These are phyloP conservation scores for Chirona hameri DNA, from an alignment of 2,888 invertebrate genomes.

Conservation along the genomic window DNA sequence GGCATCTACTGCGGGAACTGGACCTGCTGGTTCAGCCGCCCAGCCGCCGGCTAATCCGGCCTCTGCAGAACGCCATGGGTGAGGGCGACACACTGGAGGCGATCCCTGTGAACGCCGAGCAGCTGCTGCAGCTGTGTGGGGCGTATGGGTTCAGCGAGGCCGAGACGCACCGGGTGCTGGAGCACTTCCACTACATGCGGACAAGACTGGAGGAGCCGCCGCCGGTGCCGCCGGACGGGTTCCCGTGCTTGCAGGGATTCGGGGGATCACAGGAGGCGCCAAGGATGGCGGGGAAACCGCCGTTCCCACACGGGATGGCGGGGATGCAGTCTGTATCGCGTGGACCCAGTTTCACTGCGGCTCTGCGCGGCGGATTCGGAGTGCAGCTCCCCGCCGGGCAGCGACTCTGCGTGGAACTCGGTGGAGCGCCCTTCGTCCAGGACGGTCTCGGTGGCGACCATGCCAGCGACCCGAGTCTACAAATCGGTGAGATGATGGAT, in stretches of 20 bases:
- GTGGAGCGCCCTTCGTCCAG: slow-evolving; percentile 64
- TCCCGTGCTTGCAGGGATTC: no score
- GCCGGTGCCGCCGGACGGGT: background rate
- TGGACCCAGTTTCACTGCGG: background rate
- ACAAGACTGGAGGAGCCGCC: background rate
- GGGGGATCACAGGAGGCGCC: background rate
- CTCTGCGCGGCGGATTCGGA: background rate
- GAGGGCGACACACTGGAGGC: slow-evolving; percentile 67
- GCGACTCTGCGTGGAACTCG: slow-evolving; percentile 45
- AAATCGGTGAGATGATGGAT: background rate
- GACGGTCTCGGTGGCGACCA: slow-evolving; percentile 52
- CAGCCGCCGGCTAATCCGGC: background rate
- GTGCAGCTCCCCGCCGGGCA: background rate
- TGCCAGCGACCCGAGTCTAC: background rate
- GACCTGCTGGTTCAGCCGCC: background rate
- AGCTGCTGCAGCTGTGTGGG: background rate
- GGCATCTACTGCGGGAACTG: slow-evolving; percentile 1
- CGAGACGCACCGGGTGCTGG: background rate
- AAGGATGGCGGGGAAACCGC: background rate
- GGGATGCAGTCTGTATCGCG: background rate
- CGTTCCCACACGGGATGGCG: background rate
- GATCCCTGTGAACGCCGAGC: background rate
- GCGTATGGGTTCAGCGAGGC: slow-evolving; percentile 11
- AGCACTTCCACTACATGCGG: background rate
- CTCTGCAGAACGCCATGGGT: slow-evolving; percentile 46